Evolutionary conservation across 2,113 vertebrate genomes (phyloP).

Genomic region (Phyllopteryx taeniolatus): DNA sequence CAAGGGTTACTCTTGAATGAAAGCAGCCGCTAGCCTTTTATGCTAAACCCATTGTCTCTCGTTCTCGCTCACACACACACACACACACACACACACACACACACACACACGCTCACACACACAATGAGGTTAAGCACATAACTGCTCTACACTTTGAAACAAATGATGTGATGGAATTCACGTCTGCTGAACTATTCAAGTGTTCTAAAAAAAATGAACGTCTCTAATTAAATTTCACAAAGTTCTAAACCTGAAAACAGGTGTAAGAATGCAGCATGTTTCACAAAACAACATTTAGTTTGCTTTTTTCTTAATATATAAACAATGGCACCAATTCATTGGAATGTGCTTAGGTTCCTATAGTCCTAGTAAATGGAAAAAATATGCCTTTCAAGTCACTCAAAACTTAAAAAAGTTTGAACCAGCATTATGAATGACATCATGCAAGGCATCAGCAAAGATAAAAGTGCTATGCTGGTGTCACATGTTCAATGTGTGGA

Average conservation of each 20-base stretch:
- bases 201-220: slow-evolving; percentile 11
- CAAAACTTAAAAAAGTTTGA: background rate
- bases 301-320: background rate
- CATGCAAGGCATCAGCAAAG: too few relatives aligned
- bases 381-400: too few relatives aligned
- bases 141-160: slow-evolving; percentile 1
- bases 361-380: background rate
- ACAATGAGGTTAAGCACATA: background rate
- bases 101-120: background rate
- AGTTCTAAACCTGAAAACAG: slow-evolving; percentile 2
- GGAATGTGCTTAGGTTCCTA: background rate
- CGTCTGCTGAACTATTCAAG: slow-evolving; percentile 14
- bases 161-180: slow-evolving; percentile 28
- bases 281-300: background rate
- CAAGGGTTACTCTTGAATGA: slow-evolving; percentile 58
- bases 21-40: slow-evolving; percentile 25
- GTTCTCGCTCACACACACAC: background rate
- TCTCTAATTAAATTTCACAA: slow-evolving; percentile 21
- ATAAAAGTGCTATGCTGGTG: too few relatives aligned
- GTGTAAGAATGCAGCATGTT: background rate
- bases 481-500: too few relatives aligned
- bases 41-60: slow-evolving; percentile 45
- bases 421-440: background rate
- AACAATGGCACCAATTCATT: background rate
- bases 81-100: background rate